Base-by-base conservation (phyloP, 1,140 invertebrate genomes). In the Drosophila tristis region DNA sequence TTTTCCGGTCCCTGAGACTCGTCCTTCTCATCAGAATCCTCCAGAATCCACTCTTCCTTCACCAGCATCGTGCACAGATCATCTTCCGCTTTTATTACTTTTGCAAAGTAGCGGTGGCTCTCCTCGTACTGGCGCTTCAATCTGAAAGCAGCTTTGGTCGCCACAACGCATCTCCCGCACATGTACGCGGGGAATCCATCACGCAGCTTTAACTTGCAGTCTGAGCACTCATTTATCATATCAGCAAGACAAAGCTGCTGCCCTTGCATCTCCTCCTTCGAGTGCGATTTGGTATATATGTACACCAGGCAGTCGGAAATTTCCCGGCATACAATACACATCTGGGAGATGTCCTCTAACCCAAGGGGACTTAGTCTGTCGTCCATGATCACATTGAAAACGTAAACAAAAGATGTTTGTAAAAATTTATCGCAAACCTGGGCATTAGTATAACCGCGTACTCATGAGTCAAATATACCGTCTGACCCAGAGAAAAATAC, bases 221-320 rank as follows among this genome's bases (percentile, higher is more conserved):
- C 45, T 16, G 31, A 49, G 66, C 66, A 70, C 35, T 68, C 35
- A 11, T 25, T 43, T 20, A 70, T 16, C 66, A 70, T 70, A 6
- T 11, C 20, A 1, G 66, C 66, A 51, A 70, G 25, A 8, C n/a
- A 15, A 2, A 45, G 51, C 25, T 55, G 49, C 31, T 20, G 15
- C 23, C 16, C 62, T 2, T 47, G 39, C 6, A 8, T 23, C 26
- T 23, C 6, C 1, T 13, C n/a, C 8, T 2, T 31, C 7, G 8
- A 31, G 8, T 3, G 8, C 8, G 29, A 8, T 9, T 31, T 31
- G 7, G 29, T 8, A 31, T 31, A 31, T 31, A 31, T 31, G 29
- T 9, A 9, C 29, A 31, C 29, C 29, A 31, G 29, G 29, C 8
- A 31, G 29, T 31, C 29, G 2, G 29, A 31, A 2, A 31, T 8